These are phyloP conservation scores for Metopia argyrocephala DNA, from an alignment of 2,888 invertebrate genomes.

Conservation along the genomic window DNA sequence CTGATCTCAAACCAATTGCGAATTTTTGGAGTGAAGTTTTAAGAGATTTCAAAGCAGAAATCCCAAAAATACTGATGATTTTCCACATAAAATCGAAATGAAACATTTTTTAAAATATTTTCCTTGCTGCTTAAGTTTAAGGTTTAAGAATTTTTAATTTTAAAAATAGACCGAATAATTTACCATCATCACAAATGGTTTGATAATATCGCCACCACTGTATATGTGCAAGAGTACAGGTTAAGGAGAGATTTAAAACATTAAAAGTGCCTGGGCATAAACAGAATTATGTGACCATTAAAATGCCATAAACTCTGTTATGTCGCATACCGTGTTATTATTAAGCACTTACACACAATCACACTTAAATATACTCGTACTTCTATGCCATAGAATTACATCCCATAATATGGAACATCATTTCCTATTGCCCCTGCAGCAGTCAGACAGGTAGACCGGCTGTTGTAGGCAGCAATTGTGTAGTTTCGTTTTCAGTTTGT, in stretches of 20 bases:
- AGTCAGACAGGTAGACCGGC: not conserved
- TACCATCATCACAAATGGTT: no score
- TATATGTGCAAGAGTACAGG: constrained; percentile 6
- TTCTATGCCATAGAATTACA: not conserved
- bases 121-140: no score
- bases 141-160: no score
- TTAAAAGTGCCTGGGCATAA: constrained; percentile 71
- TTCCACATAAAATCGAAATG: no score
- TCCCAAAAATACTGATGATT: no score
- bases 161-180: no score
- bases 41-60: no score
- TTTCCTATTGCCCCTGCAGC: not conserved
- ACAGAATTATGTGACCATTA: constrained; percentile 79
- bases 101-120: no score
- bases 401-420: not conserved
- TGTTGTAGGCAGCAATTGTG: constrained; percentile 30
- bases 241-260: constrained; percentile 40
- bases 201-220: no score
- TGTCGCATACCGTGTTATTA: constrained; percentile 67
- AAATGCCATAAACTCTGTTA: constrained; percentile 79
- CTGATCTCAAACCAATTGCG: no score
- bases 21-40: no score
- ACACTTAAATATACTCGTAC: not conserved
- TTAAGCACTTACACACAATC: constrained; percentile 15
- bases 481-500: constrained; percentile 12